Evolutionary conservation across 1,140 invertebrate species (phyloP).

Genomic region (Papilio xuthus): DNA sequence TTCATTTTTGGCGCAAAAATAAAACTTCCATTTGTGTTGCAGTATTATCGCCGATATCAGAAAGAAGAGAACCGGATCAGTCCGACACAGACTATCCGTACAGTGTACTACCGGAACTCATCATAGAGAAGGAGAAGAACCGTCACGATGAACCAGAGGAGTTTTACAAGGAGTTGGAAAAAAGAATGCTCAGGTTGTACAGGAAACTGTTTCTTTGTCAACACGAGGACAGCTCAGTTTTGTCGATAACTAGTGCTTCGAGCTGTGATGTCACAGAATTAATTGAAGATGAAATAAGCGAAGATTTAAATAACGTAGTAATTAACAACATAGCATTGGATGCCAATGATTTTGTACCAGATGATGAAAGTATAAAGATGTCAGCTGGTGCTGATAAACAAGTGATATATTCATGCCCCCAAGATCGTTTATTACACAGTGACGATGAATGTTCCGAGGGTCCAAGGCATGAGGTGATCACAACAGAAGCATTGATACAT

Average conservation of each 20-base stretch:
- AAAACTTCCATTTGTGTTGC: background rate
- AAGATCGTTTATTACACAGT: background rate
- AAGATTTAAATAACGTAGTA: background rate
- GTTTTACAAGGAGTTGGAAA: constrained; percentile 48
- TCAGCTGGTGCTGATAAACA: background rate
- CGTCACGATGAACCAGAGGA: constrained; percentile 52
- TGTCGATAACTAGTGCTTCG: background rate
- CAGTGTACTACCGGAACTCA: constrained; percentile 55
- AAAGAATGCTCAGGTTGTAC: constrained; percentile 50
- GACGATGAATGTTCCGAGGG: background rate
- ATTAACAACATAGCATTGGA: background rate
- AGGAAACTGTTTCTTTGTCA: constrained; percentile 40
- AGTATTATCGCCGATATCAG: background rate
- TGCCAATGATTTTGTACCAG: background rate
- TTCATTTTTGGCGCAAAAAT: background rate
- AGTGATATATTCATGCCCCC: background rate
- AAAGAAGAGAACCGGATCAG: background rate
- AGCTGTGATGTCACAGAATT: background rate
- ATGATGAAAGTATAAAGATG: background rate
- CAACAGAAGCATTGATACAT: constrained; percentile 1
- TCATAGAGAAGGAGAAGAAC: constrained; percentile 51
- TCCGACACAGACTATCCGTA: background rate
- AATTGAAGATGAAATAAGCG: too few species aligned
- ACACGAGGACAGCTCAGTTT: background rate
- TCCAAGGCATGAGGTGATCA: background rate